These are phyloP conservation scores for Geotrypetes seraphini DNA, from an alignment of 2,797 vertebrate species.

Conservation along the genomic window DNA sequence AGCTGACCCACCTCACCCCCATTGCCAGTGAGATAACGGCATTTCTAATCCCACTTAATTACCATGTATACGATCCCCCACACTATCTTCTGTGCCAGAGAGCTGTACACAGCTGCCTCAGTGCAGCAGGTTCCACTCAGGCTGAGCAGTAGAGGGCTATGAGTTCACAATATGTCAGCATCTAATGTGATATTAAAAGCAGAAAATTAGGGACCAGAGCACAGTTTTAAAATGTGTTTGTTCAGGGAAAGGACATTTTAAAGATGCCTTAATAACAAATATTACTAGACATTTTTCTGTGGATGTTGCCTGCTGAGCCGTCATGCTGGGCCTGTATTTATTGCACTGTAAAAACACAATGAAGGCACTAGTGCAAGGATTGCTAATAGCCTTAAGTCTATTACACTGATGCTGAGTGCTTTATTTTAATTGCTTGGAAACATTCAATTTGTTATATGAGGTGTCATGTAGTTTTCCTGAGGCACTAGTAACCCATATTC, in stretches of 20 bases:
- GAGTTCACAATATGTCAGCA: background rate
- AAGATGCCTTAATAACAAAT: constrained; percentile 49
- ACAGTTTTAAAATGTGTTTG: constrained; percentile 24
- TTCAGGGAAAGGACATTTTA: constrained; percentile 40
- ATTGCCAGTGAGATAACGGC: background rate
- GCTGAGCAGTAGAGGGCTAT: background rate
- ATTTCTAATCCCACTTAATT: background rate
- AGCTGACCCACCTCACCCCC: constrained; percentile 3
- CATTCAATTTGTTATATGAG: constrained; percentile 54
- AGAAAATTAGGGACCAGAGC: constrained; percentile 7
- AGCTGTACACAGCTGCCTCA: background rate
- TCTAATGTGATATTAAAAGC: background rate
- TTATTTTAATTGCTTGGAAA: constrained; percentile 55
- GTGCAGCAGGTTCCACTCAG: no score
- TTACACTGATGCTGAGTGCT: constrained; percentile 47
- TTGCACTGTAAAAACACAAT: constrained; percentile 47
- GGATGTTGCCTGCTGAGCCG: constrained; percentile 38
- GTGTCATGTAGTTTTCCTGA: constrained; percentile 46
- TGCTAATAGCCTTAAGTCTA: constrained; percentile 50
- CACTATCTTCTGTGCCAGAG: background rate
- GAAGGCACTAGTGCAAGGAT: constrained; percentile 34
- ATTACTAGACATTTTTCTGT: constrained; percentile 43
- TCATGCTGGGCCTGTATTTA: constrained; percentile 44
- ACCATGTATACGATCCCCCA: background rate
- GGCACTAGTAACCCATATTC: constrained; percentile 43